phyloP scores from a whole-genome alignment of 2,113 vertebrate species.

The Rhineura floridana region DNA sequence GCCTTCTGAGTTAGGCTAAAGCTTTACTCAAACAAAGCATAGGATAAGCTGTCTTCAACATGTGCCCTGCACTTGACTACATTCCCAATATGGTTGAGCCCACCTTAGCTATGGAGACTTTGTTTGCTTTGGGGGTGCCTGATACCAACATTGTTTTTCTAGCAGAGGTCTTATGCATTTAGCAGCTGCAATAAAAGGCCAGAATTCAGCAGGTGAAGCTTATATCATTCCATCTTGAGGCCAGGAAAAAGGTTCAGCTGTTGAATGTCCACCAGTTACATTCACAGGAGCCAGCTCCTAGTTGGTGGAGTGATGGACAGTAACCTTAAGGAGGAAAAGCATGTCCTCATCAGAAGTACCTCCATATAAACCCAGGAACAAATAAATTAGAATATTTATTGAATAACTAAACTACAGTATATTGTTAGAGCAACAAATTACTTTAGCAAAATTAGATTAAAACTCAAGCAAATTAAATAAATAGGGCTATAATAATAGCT shows the following conservation, averaged over 20 bases:
- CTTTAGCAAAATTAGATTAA: neutral
- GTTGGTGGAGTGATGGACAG: too few species aligned
- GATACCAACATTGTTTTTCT: neutral
- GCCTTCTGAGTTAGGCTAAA: neutral
- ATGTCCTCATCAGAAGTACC: neutral
- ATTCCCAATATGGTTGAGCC: neutral
- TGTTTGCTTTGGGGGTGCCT: neutral
- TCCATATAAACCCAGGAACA: neutral
- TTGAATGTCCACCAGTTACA: neutral
- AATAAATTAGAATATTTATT: neutral
- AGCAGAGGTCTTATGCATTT: neutral
- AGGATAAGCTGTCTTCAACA: neutral
- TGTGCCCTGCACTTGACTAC: neutral
- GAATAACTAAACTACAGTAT: neutral
- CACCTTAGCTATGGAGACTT: neutral
- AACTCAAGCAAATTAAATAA: neutral
- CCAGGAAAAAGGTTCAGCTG: neutral
- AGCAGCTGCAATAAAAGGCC: neutral
- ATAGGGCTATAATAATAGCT: neutral
- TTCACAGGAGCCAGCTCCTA: too few species aligned
- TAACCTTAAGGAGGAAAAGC: neutral
- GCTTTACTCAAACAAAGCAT: neutral
- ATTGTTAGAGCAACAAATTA: neutral
- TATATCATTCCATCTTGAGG: neutral
- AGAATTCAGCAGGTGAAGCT: neutral